Conservation (phyloP, 2,113 vertebrate species). For the Strix aluco region DNA sequence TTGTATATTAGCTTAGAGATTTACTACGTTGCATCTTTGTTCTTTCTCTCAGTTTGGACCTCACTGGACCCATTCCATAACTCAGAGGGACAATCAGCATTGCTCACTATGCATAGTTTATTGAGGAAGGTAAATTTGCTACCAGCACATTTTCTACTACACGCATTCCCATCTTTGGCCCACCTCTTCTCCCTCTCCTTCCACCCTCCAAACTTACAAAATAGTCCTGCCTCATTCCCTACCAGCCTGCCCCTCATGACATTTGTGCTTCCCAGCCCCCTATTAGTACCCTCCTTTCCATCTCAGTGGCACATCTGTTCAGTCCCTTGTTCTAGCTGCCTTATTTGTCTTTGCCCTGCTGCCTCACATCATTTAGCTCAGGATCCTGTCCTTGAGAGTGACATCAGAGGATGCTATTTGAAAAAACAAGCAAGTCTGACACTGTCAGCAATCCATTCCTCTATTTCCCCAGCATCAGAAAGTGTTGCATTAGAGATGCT, state of each 20-base stretch:
- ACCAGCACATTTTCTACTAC: neutral
- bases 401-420: neutral
- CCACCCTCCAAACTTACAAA: neutral
- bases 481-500: neutral
- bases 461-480: neutral
- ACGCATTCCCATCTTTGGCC: neutral
- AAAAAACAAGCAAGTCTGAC: neutral
- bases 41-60: neutral
- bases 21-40: neutral
- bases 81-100: neutral
- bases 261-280: neutral
- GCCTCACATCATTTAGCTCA: neutral
- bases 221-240: neutral
- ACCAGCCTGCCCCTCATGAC: neutral
- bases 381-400: neutral
- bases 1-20: neutral
- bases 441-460: neutral
- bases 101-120: neutral
- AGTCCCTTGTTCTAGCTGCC: neutral
- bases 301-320: neutral
- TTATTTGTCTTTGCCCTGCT: neutral
- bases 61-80: neutral
- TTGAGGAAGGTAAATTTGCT: neutral
- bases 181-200: neutral
- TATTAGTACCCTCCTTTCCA: neutral